A percentile compares a stretch with the other conserved stretches of the same genome.
These are phyloP conservation scores for Coreoperca whiteheadi DNA, from an alignment of 2,113 vertebrate genomes.

Conservation along the genomic window DNA sequence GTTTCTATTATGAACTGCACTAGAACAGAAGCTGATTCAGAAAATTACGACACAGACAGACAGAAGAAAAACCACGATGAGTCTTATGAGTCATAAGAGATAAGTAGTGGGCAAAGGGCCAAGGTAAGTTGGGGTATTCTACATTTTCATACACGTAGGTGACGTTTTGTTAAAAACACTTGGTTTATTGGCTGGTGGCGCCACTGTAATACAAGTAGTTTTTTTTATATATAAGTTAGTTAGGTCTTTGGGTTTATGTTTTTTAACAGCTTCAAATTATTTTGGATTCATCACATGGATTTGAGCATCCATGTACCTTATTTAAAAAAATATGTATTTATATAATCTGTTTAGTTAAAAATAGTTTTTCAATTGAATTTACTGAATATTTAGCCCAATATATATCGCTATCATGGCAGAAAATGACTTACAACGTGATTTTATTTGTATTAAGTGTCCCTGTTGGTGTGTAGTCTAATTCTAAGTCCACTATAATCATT, in stretches of 20 bases:
- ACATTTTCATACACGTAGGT: neutral
- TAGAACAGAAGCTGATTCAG: neutral
- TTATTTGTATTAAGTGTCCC: neutral
- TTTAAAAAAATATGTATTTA: neutral
- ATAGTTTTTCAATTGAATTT: neutral
- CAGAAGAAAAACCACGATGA: conserved; percentile 6
- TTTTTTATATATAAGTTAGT: neutral
- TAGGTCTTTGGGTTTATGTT: neutral
- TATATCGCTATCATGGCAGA: neutral
- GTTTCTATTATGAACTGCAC: conserved; percentile 11
- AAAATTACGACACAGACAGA: neutral
- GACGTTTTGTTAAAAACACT: neutral
- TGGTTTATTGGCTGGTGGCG: neutral
- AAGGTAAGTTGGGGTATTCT: neutral
- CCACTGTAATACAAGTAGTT: neutral
- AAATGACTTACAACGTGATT: neutral
- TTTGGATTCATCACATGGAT: no score
- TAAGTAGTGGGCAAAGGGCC: neutral
- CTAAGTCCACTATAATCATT: neutral
- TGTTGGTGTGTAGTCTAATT: neutral
- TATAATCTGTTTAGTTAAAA: neutral
- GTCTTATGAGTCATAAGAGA: neutral
- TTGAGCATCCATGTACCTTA: no score
- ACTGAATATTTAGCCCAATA: neutral
- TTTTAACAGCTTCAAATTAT: neutral